Conservation (phyloP, 2,888 invertebrate species). For the Cryptus viduatorius region DNA sequence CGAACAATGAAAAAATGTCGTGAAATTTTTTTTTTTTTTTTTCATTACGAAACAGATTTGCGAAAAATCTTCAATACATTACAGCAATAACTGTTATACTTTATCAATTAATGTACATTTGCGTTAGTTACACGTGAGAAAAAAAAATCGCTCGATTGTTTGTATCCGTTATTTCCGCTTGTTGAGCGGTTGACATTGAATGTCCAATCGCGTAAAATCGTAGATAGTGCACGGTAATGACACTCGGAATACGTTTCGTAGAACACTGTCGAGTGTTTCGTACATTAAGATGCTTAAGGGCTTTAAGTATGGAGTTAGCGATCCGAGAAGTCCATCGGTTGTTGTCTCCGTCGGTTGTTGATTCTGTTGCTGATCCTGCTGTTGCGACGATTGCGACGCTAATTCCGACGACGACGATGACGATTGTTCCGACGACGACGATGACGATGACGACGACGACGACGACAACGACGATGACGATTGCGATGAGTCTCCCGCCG, state of each 20-base stretch:
- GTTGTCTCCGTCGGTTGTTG: neutral
- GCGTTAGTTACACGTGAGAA: neutral
- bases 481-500: neutral
- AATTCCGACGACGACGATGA: neutral
- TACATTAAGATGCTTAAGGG: constrained; percentile 52
- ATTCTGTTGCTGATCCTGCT: neutral
- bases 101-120: neutral
- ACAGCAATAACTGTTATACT: neutral
- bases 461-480: neutral
- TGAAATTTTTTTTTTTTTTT: neutral
- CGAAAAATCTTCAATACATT: neutral
- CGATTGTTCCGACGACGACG: neutral
- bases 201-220: constrained; percentile 65
- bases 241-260: constrained; percentile 53
- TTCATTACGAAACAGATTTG: neutral
- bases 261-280: constrained; percentile 60
- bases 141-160: neutral
- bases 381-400: neutral
- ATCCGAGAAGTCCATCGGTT: constrained; percentile 66
- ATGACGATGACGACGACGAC: neutral
- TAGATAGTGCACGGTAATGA: constrained; percentile 72
- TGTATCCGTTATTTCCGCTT: neutral
- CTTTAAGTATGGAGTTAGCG: constrained; percentile 25
- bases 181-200: constrained; percentile 57
- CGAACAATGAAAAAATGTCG: neutral